A percentile compares a stretch with the other conserved stretches of the same genome.
Evolutionary conservation across 2,797 vertebrate genomes (phyloP).

Genomic region (Danio jaintianensis): DNA sequence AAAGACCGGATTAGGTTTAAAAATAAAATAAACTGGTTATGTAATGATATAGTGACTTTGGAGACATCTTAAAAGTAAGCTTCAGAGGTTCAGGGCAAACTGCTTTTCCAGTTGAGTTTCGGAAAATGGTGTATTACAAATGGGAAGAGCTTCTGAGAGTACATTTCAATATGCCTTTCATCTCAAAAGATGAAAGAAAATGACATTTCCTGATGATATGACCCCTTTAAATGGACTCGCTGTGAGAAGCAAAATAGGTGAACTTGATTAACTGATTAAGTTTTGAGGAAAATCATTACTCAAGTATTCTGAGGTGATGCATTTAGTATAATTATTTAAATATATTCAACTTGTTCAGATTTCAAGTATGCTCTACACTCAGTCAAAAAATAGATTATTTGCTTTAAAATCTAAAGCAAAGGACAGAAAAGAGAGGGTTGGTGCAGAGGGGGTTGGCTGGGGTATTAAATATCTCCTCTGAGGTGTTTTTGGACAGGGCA

Average conservation of each 20-base stretch:
- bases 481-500: conserved; percentile 30
- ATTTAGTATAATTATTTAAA: neutral
- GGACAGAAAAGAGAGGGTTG: conserved; percentile 1
- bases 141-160: neutral
- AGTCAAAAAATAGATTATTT: neutral
- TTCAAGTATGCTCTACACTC: neutral
- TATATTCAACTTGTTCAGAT: neutral
- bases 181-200: conserved; percentile 3
- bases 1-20: no score
- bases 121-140: neutral
- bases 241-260: neutral
- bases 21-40: neutral
- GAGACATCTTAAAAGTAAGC: neutral
- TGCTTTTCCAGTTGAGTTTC: neutral
- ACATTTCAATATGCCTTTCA: neutral
- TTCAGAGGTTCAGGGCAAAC: neutral
- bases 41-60: neutral
- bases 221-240: neutral
- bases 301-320: neutral
- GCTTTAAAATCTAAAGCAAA: conserved; percentile 19
- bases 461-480: conserved; percentile 37
- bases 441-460: neutral
- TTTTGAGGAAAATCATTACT: neutral
- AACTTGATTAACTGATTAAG: neutral
- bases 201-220: neutral